Base-by-base conservation (phyloP, 2,797 vertebrate species). In the Intellagama lesueurii region DNA sequence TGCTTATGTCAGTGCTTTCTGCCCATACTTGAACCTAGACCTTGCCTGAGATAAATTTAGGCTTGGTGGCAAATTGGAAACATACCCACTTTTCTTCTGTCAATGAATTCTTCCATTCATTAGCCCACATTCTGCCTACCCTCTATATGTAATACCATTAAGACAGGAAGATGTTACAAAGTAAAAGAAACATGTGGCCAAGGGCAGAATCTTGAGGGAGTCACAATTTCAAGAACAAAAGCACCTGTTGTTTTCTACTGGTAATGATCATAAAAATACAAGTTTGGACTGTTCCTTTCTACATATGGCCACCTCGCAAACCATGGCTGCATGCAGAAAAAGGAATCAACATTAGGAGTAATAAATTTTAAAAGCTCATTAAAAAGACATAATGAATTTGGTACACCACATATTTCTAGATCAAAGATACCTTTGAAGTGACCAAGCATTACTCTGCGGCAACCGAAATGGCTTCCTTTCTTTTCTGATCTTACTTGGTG, bases 401-500 rank as follows among this genome's bases (percentile, higher is more conserved):
- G 97, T 97, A 96, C 96, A 97, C 96, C 96, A 96, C 97, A 97
- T 97, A 97, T 97, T 97, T 97, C 96, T 96, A 97, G 95, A 97
- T 97, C 96, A 97, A 97, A 97, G 96, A 95, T 97, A 95, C 93
- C 96, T 97, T 97, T 97, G 97, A 97, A 97, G 97, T 97, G 97
- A 95, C 96, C 96, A 96, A 96, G 94, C 90, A 94, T 94, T 96
- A 96, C 97, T 96, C 97, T 94, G 95, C 96, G 96, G 97, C 92
- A 92, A 93, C 93, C 87, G 92, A 96, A 96, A 95, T 89, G 66
- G 94, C 95, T 97, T 97, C 97, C 96, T 97, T 95, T 97, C 95
- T 93, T 91, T 91, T 93, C 93, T 92, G 93, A 94, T 95, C 94
- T 87, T 92, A 95, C 96, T 96, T 96, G 95, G 96, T 96, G 95